Conservation (phyloP, 1,140 invertebrate genomes). For the Aculops lycopersici region DNA sequence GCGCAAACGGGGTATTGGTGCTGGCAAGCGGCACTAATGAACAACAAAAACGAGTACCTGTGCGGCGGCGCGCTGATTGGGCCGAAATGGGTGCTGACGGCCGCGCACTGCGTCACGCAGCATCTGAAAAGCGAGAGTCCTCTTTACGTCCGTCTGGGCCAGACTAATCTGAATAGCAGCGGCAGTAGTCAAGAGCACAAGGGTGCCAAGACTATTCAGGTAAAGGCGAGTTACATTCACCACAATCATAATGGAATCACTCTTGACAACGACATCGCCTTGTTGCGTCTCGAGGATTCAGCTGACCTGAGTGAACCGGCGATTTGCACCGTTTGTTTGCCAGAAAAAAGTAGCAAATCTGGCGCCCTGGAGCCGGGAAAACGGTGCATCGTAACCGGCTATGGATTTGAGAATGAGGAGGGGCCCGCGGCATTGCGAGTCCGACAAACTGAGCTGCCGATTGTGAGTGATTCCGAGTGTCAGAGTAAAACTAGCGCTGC, state of each 20-base stretch:
- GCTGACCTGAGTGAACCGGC: slow-evolving; percentile 53
- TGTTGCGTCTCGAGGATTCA: slow-evolving; percentile 60
- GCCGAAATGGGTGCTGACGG: slow-evolving; percentile 71
- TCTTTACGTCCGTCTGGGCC: no score
- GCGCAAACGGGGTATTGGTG: neutral
- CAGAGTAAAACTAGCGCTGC: slow-evolving; percentile 66
- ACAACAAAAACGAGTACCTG: slow-evolving; percentile 67
- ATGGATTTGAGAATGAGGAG: slow-evolving; percentile 70
- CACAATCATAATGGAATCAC: slow-evolving; percentile 86
- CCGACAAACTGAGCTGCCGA: slow-evolving; percentile 58
- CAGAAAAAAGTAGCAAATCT: slow-evolving; percentile 46
- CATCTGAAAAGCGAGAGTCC: slow-evolving; percentile 21
- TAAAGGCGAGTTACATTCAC: slow-evolving; percentile 36
- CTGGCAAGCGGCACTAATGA: slow-evolving; percentile 43
- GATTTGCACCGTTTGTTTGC: slow-evolving; percentile 51
- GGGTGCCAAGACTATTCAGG: no score
- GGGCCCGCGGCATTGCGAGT: slow-evolving; percentile 59
- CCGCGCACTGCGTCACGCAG: slow-evolving; percentile 81
- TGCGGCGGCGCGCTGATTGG: slow-evolving; percentile 77
- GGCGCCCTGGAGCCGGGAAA: slow-evolving; percentile 30
- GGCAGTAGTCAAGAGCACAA: neutral
- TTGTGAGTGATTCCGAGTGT: slow-evolving; percentile 66
- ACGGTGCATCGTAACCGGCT: slow-evolving; percentile 61
- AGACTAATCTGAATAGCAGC: no score
- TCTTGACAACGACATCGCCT: slow-evolving; percentile 61